These are phyloP conservation scores for Pecten maximus DNA, from an alignment of 2,888 invertebrate species.

Conservation along the genomic window DNA sequence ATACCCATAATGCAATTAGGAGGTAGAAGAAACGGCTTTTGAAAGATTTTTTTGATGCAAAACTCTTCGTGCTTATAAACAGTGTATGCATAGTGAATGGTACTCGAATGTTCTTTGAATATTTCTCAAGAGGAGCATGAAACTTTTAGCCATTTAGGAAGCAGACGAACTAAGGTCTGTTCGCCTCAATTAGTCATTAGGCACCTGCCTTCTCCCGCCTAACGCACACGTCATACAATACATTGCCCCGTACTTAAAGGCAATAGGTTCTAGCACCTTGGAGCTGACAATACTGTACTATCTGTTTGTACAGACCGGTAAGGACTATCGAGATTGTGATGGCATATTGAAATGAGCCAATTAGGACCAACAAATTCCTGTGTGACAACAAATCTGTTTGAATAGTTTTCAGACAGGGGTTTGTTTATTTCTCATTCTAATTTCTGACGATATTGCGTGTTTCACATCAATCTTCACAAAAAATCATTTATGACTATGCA, in stretches of 20 bases:
- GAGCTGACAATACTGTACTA: neutral
- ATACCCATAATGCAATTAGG: slow-evolving; percentile 3
- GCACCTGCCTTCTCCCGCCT: neutral
- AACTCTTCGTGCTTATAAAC: slow-evolving; percentile 16
- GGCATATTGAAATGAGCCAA: neutral
- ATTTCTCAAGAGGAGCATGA: slow-evolving; percentile 23
- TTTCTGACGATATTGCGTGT: neutral
- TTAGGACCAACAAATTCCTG: neutral
- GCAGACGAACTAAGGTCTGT: neutral
- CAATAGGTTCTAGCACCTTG: neutral
- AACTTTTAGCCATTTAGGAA: slow-evolving; percentile 26
- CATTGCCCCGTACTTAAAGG: neutral
- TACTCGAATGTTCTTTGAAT: neutral
- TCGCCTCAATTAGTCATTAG: slow-evolving; percentile 23
- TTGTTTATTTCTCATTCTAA: neutral
- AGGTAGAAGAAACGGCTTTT: neutral
- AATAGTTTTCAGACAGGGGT: neutral
- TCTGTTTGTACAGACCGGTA: neutral
- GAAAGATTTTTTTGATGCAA: neutral
- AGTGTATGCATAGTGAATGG: neutral
- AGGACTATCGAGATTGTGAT: neutral
- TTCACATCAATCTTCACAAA: neutral
- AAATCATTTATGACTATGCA: neutral
- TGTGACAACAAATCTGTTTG: neutral
- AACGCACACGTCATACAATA: neutral